Conservation (phyloP, 2,113 vertebrate species). For the Polypterus senegalus region DNA sequence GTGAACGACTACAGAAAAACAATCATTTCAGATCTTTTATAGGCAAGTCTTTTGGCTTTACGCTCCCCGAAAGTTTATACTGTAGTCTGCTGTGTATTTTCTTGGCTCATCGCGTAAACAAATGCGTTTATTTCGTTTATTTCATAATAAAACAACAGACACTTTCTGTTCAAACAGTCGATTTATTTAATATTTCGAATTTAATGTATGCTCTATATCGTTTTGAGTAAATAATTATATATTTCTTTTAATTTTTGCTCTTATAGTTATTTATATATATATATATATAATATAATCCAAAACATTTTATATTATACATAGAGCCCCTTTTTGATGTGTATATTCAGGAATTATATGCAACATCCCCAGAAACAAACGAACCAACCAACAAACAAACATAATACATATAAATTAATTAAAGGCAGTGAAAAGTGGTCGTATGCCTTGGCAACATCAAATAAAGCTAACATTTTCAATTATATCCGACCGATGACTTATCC, state of each 20-base stretch:
- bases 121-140: background rate
- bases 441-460: conserved; percentile 58
- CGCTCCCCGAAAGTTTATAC: too few relatives aligned
- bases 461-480: conserved; percentile 42
- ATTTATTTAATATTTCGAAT: conserved; percentile 84
- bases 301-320: conserved; percentile 56
- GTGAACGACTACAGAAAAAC: too few relatives aligned
- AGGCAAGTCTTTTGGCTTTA: too few relatives aligned
- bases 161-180: conserved; percentile 73
- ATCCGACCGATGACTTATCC: conserved; percentile 15
- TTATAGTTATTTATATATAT: conserved; percentile 42
- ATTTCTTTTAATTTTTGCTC: conserved; percentile 62
- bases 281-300: conserved; percentile 43
- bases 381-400: conserved; percentile 39
- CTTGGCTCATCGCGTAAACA: too few relatives aligned
- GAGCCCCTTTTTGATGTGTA: conserved; percentile 57
- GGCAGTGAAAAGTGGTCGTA: conserved; percentile 62
- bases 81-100: too few relatives aligned
- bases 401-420: conserved; percentile 49
- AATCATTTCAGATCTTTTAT: too few relatives aligned
- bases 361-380: conserved; percentile 57
- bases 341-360: conserved; percentile 65
- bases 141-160: conserved; percentile 42
- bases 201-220: conserved; percentile 71
- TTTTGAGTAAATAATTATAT: conserved; percentile 51